Evolutionary conservation across 2,888 invertebrate genomes (phyloP).

Genomic region (Rhyacophila evoluta): DNA sequence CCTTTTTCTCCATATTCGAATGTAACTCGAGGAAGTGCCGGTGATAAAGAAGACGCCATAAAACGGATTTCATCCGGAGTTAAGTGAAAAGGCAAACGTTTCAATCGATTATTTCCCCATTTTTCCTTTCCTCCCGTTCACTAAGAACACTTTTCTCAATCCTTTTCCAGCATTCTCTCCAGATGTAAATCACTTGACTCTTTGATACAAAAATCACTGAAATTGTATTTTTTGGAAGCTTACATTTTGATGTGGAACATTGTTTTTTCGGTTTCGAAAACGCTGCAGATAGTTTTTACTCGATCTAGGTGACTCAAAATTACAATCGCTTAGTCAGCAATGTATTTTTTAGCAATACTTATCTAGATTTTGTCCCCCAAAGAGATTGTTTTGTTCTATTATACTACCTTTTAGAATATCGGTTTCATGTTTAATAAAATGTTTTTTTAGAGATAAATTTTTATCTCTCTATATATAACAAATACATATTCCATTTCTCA

Average conservation of each 20-base stretch:
- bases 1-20: slow-evolving; percentile 43
- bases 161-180: slow-evolving; percentile 36
- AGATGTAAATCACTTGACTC: slow-evolving; percentile 50
- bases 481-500: too few relatives aligned
- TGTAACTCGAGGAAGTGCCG: slow-evolving; percentile 46
- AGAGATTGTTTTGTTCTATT: too few relatives aligned
- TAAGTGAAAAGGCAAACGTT: slow-evolving; percentile 55
- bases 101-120: slow-evolving; percentile 55
- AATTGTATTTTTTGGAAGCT: not conserved
- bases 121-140: slow-evolving; percentile 42
- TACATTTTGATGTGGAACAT: not conserved
- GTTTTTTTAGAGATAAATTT: too few relatives aligned
- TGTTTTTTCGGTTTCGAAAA: not conserved
- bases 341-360: too few relatives aligned
- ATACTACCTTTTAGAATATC: too few relatives aligned
- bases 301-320: too few relatives aligned
- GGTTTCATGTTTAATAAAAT: too few relatives aligned
- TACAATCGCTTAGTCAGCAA: too few relatives aligned
- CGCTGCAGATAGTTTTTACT: not conserved
- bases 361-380: too few relatives aligned
- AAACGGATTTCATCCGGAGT: slow-evolving; percentile 55
- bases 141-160: slow-evolving; percentile 31
- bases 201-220: slow-evolving; percentile 16
- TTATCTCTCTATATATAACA: too few relatives aligned
- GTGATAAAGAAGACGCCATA: slow-evolving; percentile 54